Evolutionary conservation across 2,888 invertebrate species (phyloP), one percentile per base, ranked within the genome.

Genomic region (Dimorphilus gyrociliatus): DNA sequence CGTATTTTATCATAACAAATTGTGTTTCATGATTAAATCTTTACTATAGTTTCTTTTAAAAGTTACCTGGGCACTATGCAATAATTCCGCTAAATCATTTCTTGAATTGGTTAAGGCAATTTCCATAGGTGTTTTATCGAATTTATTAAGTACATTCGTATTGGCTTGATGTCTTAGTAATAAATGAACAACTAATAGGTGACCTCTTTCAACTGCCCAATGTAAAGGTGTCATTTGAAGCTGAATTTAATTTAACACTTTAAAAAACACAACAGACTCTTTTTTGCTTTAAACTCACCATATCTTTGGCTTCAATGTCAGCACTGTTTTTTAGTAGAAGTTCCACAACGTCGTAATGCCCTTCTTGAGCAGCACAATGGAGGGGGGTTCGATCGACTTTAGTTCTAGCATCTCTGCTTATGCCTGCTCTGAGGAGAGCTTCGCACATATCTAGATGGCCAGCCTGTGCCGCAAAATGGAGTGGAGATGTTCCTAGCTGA

Each of bases 361-460:
- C 88, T 48, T 78, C 80, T 53, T 75, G 76, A 2, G 80, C 76
- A 19, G 86, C 86, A 55, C 84, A 72, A 65, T 90, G 88, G 42
- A 90, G 65, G 18, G 88, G 81, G 14, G 88, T 86, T 49, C 82
- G 72, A 56, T 86, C 85, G 2, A 84, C 81, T 69, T 90, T 90
- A 17, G 82, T 88, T 50, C 81, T 71, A 2, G 81, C 76, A 68
- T 88, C 86, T 44, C 79, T 72, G 31, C 79, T 78, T 42, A 82
- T 80, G 32, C 86, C 88, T 13, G 84, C 81, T 39, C 78, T 69
- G 35, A 88, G 66, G 37, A 88, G 68, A 45, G 81, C 74, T 48
- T 78, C 77, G 45, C 80, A 81, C 28, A 81, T 78, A 43, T 74
- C 75, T 31, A 70, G 61, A 47, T 78, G 76, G 58, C 86, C 84